Evolutionary conservation across 2,888 invertebrate species (phyloP).

Genomic region (Nomada fabriciana): DNA sequence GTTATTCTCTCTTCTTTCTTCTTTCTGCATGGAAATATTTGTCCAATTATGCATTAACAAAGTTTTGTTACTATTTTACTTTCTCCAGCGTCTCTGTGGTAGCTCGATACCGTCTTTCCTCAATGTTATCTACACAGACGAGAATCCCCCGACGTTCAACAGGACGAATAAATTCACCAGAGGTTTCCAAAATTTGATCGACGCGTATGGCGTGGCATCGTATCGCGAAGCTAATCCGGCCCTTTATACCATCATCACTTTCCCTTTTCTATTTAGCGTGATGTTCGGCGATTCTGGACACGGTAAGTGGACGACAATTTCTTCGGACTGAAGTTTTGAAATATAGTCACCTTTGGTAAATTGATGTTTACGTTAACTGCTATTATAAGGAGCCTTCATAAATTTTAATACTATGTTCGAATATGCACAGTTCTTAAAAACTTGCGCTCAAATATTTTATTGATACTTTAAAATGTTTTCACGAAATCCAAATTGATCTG

Average conservation of each 20-base stretch:
- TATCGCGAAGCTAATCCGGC: slow-evolving; percentile 96
- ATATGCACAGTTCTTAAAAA: no score
- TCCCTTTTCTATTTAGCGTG: slow-evolving; percentile 97
- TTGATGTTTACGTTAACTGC: no score
- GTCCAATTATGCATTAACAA: not conserved
- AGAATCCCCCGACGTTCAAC: slow-evolving; percentile 96
- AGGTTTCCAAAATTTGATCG: slow-evolving; percentile 97
- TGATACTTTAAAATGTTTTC: no score
- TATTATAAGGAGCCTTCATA: no score
- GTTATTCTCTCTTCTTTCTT: not conserved
- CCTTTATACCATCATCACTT: slow-evolving; percentile 94
- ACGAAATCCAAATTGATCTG: no score
- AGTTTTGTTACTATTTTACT: slow-evolving; percentile 16
- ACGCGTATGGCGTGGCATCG: slow-evolving; percentile 96
- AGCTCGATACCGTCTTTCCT: slow-evolving; percentile 96
- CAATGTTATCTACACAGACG: slow-evolving; percentile 93
- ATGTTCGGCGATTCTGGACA: slow-evolving; percentile 99
- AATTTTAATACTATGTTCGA: no score
- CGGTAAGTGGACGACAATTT: slow-evolving; percentile 82
- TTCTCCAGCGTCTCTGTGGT: slow-evolving; percentile 88
- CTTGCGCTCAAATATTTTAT: no score
- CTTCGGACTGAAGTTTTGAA: no score
- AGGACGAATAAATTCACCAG: slow-evolving; percentile 96
- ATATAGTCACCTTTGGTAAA: no score
- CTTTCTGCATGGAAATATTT: not conserved